These are phyloP conservation scores for Agonopterix heracliana DNA, from an alignment of 2,888 invertebrate species.

Conservation along the genomic window DNA sequence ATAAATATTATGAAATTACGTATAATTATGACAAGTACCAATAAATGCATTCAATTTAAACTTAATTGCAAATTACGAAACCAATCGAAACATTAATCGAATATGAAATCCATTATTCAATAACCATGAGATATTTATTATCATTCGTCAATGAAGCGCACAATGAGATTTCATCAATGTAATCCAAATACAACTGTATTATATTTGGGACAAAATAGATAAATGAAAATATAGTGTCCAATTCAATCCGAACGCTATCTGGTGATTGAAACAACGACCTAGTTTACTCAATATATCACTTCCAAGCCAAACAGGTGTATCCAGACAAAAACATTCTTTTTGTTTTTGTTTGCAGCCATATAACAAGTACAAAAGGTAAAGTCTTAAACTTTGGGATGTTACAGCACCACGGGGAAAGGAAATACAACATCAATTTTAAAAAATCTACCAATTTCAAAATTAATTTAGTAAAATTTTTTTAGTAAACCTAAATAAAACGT, in stretches of 20 bases:
- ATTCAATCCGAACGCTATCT: conserved; percentile 17
- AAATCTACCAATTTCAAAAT: too few species aligned
- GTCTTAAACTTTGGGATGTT: too few species aligned
- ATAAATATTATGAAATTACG: too few species aligned
- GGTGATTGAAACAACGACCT: conserved; percentile 25
- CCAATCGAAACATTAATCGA: background rate
- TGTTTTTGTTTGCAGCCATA: too few species aligned
- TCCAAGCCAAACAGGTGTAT: too few species aligned
- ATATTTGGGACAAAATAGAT: conserved; percentile 7
- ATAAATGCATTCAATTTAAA: background rate
- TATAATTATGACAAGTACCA: background rate
- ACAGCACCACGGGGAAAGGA: too few species aligned
- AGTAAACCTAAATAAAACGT: too few species aligned
- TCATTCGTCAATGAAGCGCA: background rate
- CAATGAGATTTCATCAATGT: background rate
- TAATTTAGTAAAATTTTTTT: too few species aligned
- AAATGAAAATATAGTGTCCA: conserved; percentile 3
- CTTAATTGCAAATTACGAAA: background rate
- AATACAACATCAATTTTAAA: too few species aligned
- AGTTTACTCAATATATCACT: conserved; percentile 13
- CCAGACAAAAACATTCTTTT: too few species aligned
- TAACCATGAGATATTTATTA: background rate
- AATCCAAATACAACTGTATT: background rate
- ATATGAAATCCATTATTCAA: background rate
- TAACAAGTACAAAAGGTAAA: too few species aligned